Percentiles rank a stretch among this genome's conserved stretches.
Conservation (phyloP, 2,797 vertebrate species). For the Nannoperca australis region DNA sequence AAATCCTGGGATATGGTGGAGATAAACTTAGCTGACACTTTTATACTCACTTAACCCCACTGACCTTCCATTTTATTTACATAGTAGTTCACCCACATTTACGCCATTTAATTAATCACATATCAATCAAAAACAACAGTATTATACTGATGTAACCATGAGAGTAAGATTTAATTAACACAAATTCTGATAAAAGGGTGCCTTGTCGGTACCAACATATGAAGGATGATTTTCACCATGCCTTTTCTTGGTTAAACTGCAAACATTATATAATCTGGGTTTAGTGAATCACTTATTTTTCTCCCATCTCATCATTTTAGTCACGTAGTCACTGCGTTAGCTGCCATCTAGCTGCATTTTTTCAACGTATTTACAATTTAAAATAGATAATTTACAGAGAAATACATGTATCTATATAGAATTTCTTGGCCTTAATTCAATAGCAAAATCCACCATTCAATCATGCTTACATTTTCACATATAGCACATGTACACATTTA, state of each 20-base stretch:
- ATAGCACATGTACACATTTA: not conserved
- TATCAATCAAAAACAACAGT: not conserved
- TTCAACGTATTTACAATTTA: not conserved
- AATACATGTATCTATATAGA: not conserved
- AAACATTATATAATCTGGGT: not conserved
- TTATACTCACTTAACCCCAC: not conserved
- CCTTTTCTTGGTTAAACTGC: not conserved
- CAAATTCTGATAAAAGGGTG: not conserved
- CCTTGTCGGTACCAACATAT: not conserved
- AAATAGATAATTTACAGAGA: not conserved
- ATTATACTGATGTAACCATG: not conserved
- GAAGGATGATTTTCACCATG: not conserved
- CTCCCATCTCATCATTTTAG: not conserved
- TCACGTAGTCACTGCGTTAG: not conserved
- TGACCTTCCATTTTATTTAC: slow-evolving; percentile 3
- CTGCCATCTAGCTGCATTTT: not conserved
- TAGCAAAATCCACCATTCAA: slow-evolving; percentile 3
- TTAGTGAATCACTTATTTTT: not conserved
- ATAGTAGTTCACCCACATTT: not conserved
- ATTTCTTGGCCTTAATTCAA: slow-evolving; percentile 15
- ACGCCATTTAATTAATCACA: not conserved
- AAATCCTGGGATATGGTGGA: not conserved
- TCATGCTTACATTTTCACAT: slow-evolving; percentile 16
- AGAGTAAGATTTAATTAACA: not conserved
- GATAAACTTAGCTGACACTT: slow-evolving; percentile 21